These are phyloP conservation scores for Brenthis daphne DNA, from an alignment of 2,888 invertebrate genomes.

Conservation along the genomic window DNA sequence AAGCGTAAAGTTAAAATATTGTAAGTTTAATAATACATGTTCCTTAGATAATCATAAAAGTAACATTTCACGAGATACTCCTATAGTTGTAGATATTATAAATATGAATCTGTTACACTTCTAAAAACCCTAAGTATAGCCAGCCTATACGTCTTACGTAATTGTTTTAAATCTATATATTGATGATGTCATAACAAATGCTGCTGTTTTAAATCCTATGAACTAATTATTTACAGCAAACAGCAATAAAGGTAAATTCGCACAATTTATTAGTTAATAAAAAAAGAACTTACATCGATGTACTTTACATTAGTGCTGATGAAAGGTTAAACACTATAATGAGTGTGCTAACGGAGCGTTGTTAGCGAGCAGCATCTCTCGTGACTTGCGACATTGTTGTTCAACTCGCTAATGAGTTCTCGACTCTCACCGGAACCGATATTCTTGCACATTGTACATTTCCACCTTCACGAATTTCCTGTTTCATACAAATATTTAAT, in stretches of 20 bases:
- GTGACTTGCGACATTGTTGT: conserved; percentile 38
- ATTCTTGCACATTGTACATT: conserved; percentile 20
- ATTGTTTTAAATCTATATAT: no score
- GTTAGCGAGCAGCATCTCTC: conserved; percentile 20
- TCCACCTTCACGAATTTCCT: conserved; percentile 7
- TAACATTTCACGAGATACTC: no score
- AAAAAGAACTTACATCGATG: background rate
- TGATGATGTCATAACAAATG: no score
- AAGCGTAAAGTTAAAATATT: no score
- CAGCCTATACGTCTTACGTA: no score
- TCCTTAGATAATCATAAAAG: no score
- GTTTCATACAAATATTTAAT: conserved; percentile 12
- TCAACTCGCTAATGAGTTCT: conserved; percentile 41
- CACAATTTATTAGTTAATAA: background rate
- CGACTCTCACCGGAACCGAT: conserved; percentile 27
- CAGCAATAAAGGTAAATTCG: background rate
- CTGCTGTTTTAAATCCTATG: background rate
- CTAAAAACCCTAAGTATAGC: no score
- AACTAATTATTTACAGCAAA: background rate
- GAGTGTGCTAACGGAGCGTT: conserved; percentile 21
- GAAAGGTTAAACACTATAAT: conserved; percentile 21
- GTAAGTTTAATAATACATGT: no score
- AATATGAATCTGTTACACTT: no score
- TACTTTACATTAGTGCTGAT: conserved; percentile 13
- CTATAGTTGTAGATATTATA: no score